Evolutionary conservation across 2,888 invertebrate genomes (phyloP).

Genomic region (Rosalia funebris): DNA sequence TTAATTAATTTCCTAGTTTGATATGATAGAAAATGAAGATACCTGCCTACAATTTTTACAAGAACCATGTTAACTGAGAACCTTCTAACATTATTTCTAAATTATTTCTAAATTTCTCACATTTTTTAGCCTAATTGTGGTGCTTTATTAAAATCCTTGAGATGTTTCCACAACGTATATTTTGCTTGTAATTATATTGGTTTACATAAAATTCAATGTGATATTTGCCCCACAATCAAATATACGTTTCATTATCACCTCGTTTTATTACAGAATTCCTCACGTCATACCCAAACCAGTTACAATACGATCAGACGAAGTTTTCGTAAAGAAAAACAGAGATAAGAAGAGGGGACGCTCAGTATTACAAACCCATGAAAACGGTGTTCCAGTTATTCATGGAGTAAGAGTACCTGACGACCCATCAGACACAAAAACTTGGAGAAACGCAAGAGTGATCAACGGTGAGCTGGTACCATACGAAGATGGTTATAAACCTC

Average conservation of each 20-base stretch:
- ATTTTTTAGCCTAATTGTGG: no score
- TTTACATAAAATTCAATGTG: no score
- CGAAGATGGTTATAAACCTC: constrained; percentile 75
- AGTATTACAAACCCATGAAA: constrained; percentile 72
- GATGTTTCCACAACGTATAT: no score
- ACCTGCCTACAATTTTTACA: no score
- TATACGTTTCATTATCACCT: not conserved
- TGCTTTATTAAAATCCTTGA: no score
- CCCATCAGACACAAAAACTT: constrained; percentile 76
- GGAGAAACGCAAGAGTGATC: constrained; percentile 89
- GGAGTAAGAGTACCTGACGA: constrained; percentile 87
- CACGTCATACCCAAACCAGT: constrained; percentile 76
- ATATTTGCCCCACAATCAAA: not conserved
- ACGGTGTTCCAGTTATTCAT: constrained; percentile 83
- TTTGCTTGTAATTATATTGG: no score
- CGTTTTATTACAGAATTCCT: constrained; percentile 56
- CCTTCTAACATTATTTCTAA: no score
- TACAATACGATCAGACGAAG: constrained; percentile 73
- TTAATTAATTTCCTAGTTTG: no score
- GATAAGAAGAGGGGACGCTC: constrained; percentile 74
- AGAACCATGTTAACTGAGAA: no score
- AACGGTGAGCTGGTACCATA: constrained; percentile 84
- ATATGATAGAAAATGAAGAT: no score
- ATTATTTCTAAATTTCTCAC: no score
- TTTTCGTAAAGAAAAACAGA: constrained; percentile 66